Percentiles rank a stretch among this genome's conserved stretches.
phyloP scores from a whole-genome alignment of 2,888 invertebrate species.

The Acronicta leporina region DNA sequence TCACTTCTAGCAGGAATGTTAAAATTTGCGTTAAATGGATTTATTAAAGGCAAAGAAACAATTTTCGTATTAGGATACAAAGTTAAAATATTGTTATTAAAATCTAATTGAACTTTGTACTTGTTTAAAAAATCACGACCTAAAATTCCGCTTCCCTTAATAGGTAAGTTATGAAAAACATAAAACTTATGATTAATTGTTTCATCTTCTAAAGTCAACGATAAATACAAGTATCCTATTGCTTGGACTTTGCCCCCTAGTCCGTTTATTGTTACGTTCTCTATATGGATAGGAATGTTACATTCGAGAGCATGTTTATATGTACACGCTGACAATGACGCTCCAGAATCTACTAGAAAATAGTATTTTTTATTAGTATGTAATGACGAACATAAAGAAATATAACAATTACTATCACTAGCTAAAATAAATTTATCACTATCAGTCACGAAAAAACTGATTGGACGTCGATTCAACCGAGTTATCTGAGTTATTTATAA shows the following conservation, averaged over 20 bases:
- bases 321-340: conserved; percentile 5
- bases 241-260: background rate
- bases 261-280: background rate
- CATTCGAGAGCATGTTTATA: conserved; percentile 5
- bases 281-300: background rate
- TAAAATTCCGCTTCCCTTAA: background rate
- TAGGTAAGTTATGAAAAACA: background rate
- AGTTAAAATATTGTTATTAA: background rate
- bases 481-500: no score
- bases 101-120: background rate
- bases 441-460: conserved; percentile 12
- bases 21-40: background rate
- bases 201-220: background rate
- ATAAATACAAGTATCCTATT: background rate
- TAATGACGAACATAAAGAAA: background rate
- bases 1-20: background rate
- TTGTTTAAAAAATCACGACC: background rate
- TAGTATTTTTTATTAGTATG: background rate
- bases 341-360: conserved; percentile 10
- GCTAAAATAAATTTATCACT: conserved; percentile 2
- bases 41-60: background rate
- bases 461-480: background rate
- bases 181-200: background rate
- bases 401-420: conserved; percentile 3
- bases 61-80: background rate